Conservation (phyloP, 2,113 vertebrate genomes). For the Fregetta grallaria region DNA sequence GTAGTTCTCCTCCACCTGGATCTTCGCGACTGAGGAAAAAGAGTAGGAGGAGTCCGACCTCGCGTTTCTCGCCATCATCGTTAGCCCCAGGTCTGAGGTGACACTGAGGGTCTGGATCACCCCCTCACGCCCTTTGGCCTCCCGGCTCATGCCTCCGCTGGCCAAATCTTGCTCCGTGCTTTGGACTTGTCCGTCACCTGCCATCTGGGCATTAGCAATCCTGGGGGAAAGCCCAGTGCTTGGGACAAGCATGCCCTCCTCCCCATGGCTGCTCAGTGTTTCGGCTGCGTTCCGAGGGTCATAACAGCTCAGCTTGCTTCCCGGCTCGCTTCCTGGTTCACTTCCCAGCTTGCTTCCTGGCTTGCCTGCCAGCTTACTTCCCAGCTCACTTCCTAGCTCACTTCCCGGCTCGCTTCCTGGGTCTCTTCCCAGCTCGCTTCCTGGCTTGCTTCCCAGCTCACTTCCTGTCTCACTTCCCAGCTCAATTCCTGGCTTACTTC, state of each 20-base stretch:
- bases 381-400: fast-evolving
- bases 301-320: fast-evolving
- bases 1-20: conserved; percentile 82
- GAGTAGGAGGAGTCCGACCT: conserved; percentile 69
- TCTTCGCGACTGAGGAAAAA: conserved; percentile 83
- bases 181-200: fast-evolving
- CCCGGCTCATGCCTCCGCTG: background rate
- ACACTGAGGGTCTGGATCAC: conserved; percentile 67
- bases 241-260: fast-evolving
- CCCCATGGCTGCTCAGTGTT: fast-evolving
- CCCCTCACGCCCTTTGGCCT: background rate
- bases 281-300: fast-evolving
- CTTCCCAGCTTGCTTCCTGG: fast-evolving
- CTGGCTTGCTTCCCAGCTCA: background rate
- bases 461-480: background rate
- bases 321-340: fast-evolving
- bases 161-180: background rate
- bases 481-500: background rate
- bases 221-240: fast-evolving
- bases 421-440: fast-evolving
- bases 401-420: fast-evolving
- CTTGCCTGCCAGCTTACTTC: fast-evolving
- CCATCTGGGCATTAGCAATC: fast-evolving
- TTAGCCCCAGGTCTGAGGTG: conserved; percentile 73
- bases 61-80: conserved; percentile 59